These are phyloP conservation scores for Sebastes vulpes DNA, from an alignment of 2,797 vertebrate genomes.

Conservation along the genomic window DNA sequence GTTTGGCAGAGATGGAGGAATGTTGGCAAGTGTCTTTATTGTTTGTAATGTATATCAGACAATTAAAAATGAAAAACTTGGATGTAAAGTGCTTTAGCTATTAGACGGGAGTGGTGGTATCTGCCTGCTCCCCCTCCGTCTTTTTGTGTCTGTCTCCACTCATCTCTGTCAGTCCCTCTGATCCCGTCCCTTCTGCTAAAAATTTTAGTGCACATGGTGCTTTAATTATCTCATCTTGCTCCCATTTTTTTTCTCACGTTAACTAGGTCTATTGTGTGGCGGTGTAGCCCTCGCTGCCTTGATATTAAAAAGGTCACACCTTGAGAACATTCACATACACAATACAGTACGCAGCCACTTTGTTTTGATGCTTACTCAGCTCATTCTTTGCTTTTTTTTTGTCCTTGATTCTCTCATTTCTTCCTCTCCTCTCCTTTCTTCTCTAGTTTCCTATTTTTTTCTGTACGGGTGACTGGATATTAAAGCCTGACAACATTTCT, in stretches of 20 bases:
- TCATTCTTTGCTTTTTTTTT: background rate
- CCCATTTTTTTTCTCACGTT: background rate
- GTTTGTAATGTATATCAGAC: slow-evolving; percentile 12
- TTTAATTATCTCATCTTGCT: slow-evolving; percentile 35
- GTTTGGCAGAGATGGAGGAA: background rate
- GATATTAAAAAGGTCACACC: slow-evolving; percentile 8
- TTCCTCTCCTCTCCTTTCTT: background rate
- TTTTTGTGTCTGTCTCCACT: slow-evolving; percentile 18
- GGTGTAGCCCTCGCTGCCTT: background rate
- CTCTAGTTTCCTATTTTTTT: background rate
- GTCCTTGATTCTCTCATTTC: slow-evolving; percentile 2
- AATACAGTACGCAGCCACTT: background rate
- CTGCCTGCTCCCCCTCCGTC: background rate
- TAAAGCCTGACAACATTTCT: slow-evolving; percentile 76
- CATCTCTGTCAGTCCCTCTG: slow-evolving; percentile 22
- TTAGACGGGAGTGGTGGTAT: background rate
- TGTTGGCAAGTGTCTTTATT: slow-evolving; percentile 3
- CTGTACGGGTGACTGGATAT: slow-evolving; percentile 60
- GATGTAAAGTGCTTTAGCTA: background rate
- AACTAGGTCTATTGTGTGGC: slow-evolving; percentile 18
- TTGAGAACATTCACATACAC: background rate
- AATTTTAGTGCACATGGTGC: slow-evolving; percentile 16
- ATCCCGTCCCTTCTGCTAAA: slow-evolving; percentile 20
- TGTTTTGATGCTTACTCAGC: slow-evolving; percentile 34
- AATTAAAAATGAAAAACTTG: background rate